Evolutionary conservation across 2,888 invertebrate genomes (phyloP).

Genomic region (Disparrhopalites patrizii): DNA sequence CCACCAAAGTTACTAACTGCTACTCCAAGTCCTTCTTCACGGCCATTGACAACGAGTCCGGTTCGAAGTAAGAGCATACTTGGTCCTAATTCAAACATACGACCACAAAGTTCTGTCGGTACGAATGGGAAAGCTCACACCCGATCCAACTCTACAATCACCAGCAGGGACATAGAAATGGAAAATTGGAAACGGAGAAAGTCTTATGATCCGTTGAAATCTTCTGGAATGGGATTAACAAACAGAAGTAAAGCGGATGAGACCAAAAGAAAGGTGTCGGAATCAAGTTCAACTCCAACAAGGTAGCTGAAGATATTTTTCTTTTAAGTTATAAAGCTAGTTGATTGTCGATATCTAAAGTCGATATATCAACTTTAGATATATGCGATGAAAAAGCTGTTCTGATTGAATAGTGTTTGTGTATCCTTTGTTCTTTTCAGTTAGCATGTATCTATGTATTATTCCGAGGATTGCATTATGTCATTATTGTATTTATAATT

Average conservation of each 20-base stretch:
- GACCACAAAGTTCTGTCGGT: neutral
- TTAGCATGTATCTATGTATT: too few relatives aligned
- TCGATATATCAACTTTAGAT: too few relatives aligned
- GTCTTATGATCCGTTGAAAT: constrained; percentile 91
- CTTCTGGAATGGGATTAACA: constrained; percentile 76
- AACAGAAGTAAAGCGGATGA: constrained; percentile 16
- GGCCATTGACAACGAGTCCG: constrained; percentile 2
- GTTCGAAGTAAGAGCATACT: constrained; percentile 19
- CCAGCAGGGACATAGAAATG: constrained; percentile 75
- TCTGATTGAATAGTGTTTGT: too few relatives aligned
- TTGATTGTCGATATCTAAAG: too few relatives aligned
- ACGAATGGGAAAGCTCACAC: constrained; percentile 19
- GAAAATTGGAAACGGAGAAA: constrained; percentile 95
- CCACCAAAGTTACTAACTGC: neutral
- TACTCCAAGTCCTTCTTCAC: neutral
- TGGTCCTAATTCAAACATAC: constrained; percentile 27
- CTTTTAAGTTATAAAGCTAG: too few relatives aligned
- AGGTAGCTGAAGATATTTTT: too few relatives aligned
- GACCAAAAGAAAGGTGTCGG: neutral
- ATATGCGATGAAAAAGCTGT: too few relatives aligned
- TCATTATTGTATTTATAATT: too few relatives aligned
- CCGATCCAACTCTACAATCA: constrained; percentile 62
- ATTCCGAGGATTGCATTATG: too few relatives aligned
- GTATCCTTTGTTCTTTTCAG: too few relatives aligned
- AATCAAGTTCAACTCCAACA: too few relatives aligned